phyloP scores from a whole-genome alignment of 2,888 invertebrate genomes.

The Alcis repandata region DNA sequence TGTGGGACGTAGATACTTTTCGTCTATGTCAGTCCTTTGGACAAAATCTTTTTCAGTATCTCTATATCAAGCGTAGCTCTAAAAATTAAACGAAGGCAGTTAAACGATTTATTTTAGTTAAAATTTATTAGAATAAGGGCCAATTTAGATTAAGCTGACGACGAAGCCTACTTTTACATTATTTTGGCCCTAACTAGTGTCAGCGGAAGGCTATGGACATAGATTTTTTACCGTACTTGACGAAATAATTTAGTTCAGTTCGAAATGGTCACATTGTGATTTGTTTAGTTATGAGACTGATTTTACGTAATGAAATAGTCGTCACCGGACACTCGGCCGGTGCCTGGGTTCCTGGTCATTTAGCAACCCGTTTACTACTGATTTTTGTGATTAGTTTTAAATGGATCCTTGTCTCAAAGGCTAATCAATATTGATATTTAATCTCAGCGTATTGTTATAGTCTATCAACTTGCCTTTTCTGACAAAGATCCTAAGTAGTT shows the following conservation, averaged over 20 bases:
- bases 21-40: slow-evolving; percentile 1
- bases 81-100: slow-evolving; percentile 43
- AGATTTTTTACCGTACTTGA: slow-evolving; percentile 48
- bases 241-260: slow-evolving; percentile 33
- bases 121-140: slow-evolving; percentile 76
- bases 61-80: slow-evolving; percentile 19
- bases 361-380: background rate
- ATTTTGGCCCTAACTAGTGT: slow-evolving; percentile 59
- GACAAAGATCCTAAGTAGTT: slow-evolving; percentile 1
- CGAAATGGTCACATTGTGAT: slow-evolving; percentile 40
- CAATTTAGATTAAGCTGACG: slow-evolving; percentile 67
- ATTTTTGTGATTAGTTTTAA: background rate
- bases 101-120: slow-evolving; percentile 68
- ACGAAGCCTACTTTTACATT: slow-evolving; percentile 62
- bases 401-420: background rate
- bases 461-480: background rate
- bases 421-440: background rate
- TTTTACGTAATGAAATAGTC: slow-evolving; percentile 80
- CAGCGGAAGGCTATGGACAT: slow-evolving; percentile 52
- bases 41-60: slow-evolving; percentile 9
- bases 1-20: background rate
- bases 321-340: slow-evolving; percentile 62
- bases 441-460: background rate
- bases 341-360: slow-evolving; percentile 47
- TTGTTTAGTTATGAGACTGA: slow-evolving; percentile 83